A percentile compares a stretch with the other conserved stretches of the same genome.
Conservation (phyloP, 2,797 vertebrate genomes). For the Darevskia mixta region DNA sequence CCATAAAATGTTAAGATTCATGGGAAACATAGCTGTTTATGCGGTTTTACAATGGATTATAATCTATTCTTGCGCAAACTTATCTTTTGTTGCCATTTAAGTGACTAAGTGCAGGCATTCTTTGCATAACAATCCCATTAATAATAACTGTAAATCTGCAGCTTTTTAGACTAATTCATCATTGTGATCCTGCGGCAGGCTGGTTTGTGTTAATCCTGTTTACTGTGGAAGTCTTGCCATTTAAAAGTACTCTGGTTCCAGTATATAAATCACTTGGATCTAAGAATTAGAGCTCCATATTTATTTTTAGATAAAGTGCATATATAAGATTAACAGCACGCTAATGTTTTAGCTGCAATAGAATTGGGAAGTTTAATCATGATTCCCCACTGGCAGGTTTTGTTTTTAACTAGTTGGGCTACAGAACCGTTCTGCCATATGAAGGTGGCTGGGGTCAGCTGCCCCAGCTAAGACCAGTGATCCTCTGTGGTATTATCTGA, state of each 20-base stretch:
- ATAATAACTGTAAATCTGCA: slow-evolving; percentile 66
- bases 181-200: slow-evolving; percentile 47
- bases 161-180: slow-evolving; percentile 66
- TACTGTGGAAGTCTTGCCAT: slow-evolving; percentile 52
- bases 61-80: slow-evolving; percentile 65
- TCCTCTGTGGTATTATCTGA: background rate
- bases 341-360: slow-evolving; percentile 24
- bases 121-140: slow-evolving; percentile 55
- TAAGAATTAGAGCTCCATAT: slow-evolving; percentile 47
- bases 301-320: slow-evolving; percentile 49
- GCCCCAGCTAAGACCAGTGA: too few relatives aligned
- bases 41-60: slow-evolving; percentile 51
- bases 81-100: slow-evolving; percentile 64
- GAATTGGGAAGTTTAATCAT: slow-evolving; percentile 22
- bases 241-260: slow-evolving; percentile 58
- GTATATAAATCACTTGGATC: slow-evolving; percentile 49
- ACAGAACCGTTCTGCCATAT: background rate
- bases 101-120: slow-evolving; percentile 63
- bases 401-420: background rate
- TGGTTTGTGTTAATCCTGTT: slow-evolving; percentile 62
- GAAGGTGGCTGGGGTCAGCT: background rate
- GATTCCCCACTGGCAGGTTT: slow-evolving; percentile 14
- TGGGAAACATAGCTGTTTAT: slow-evolving; percentile 38
- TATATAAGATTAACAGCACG: slow-evolving; percentile 30
- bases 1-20: slow-evolving; percentile 27